Percentiles rank a stretch among this genome's conserved stretches.
Evolutionary conservation across 2,797 vertebrate genomes (phyloP).

Genomic region (Megalops cyprinoides): DNA sequence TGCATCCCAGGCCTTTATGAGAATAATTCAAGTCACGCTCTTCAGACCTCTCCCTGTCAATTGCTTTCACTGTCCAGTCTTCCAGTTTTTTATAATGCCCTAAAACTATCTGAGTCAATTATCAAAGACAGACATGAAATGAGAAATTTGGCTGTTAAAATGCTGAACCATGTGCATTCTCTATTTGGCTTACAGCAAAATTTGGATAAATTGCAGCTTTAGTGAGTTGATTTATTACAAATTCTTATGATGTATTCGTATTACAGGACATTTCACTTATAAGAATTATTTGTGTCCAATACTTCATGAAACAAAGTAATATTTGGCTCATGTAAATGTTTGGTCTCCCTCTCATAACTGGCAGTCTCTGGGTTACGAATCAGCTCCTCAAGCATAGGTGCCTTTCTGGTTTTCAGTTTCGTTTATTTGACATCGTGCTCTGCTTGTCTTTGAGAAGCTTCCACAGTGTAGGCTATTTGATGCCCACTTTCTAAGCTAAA

Average conservation of each 20-base stretch:
- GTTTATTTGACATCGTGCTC: too few relatives aligned
- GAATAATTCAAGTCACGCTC: slow-evolving; percentile 12
- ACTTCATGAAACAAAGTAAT: too few relatives aligned
- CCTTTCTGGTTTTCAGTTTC: too few relatives aligned
- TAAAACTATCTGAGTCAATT: background rate
- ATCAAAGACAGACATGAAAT: slow-evolving; percentile 19
- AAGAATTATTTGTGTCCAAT: too few relatives aligned
- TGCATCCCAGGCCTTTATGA: slow-evolving; percentile 8
- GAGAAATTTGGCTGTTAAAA: background rate
- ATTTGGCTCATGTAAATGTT: too few relatives aligned
- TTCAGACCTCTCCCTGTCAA: background rate
- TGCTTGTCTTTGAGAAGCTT: too few relatives aligned
- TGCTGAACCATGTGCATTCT: background rate
- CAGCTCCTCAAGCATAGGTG: too few relatives aligned
- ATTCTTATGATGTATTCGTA: background rate
- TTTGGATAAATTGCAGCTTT: background rate
- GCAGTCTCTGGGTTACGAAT: too few relatives aligned
- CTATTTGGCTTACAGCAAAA: background rate
- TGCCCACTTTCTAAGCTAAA: too few relatives aligned
- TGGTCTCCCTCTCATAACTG: too few relatives aligned
- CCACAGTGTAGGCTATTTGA: too few relatives aligned
- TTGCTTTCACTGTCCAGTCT: background rate
- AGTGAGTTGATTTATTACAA: background rate
- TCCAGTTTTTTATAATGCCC: background rate
- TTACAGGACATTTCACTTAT: too few relatives aligned